Evolutionary conservation across 2,888 invertebrate genomes (phyloP).

Genomic region (Chrysolina oricalcia): DNA sequence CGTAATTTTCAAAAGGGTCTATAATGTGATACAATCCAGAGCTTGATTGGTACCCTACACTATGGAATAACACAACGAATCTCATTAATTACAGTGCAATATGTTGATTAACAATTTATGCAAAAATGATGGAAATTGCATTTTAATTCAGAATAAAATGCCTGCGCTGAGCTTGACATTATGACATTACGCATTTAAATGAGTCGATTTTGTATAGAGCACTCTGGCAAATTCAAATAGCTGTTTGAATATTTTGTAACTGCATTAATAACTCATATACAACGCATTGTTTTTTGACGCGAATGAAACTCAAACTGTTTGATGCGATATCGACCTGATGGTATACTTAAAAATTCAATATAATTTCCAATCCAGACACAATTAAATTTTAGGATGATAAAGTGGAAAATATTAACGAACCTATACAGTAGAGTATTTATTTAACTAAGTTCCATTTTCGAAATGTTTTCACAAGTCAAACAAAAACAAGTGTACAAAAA

Average conservation of each 20-base stretch:
- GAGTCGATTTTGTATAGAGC: neutral
- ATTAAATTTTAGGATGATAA: no score
- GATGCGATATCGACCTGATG: neutral
- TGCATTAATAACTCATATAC: neutral
- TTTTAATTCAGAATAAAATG: constrained; percentile 22
- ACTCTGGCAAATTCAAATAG: neutral
- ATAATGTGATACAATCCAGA: neutral
- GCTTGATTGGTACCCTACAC: constrained; percentile 24
- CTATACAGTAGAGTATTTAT: no score
- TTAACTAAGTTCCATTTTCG: no score
- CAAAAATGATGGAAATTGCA: constrained; percentile 36
- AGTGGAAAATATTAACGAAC: no score
- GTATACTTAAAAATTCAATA: neutral
- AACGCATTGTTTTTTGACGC: neutral
- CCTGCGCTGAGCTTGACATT: neutral
- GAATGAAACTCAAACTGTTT: neutral
- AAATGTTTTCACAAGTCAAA: no score
- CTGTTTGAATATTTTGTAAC: neutral
- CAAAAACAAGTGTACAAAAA: no score
- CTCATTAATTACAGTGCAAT: constrained; percentile 29
- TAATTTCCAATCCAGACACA: neutral
- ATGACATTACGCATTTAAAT: constrained; percentile 6
- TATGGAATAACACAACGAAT: constrained; percentile 34
- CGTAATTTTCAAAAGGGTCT: neutral
- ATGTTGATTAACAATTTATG: constrained; percentile 31